A percentile compares a stretch with the other conserved stretches of the same genome.
These are phyloP conservation scores for Rhinichthys osculus DNA, from an alignment of 2,797 vertebrate species.

Conservation along the genomic window DNA sequence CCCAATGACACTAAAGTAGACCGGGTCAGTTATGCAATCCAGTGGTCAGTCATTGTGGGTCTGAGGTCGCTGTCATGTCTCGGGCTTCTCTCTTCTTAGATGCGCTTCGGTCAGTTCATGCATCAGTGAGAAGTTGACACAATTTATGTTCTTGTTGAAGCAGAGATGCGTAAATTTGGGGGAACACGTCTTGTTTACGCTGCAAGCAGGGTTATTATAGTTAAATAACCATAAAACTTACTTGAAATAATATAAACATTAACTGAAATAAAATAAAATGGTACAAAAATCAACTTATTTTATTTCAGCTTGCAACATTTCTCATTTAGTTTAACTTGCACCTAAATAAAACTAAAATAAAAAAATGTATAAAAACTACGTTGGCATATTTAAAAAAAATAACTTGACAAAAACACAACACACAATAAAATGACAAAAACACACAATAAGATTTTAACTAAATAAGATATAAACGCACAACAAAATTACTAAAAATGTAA, in stretches of 20 bases:
- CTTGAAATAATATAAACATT: not conserved
- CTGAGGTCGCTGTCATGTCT: slow-evolving; percentile 1
- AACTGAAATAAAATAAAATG: not conserved
- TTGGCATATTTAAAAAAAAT: too few species aligned
- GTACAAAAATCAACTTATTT: not conserved
- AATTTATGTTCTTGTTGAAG: not conserved
- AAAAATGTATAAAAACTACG: not conserved
- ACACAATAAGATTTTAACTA: too few species aligned
- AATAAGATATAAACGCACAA: not conserved
- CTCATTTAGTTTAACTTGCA: not conserved
- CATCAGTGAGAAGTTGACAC: not conserved
- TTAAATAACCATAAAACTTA: not conserved
- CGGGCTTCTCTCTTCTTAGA: not conserved
- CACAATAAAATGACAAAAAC: too few species aligned
- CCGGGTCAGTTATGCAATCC: slow-evolving; percentile 51
- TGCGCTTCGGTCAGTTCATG: slow-evolving; percentile 32
- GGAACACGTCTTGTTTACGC: not conserved
- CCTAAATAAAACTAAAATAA: not conserved
- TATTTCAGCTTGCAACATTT: not conserved
- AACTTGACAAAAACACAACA: not conserved
- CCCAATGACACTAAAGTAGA: slow-evolving; percentile 7
- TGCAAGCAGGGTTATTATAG: not conserved
- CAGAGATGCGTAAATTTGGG: not conserved
- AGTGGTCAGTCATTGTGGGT: slow-evolving; percentile 49
- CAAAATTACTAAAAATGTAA: not conserved